Conservation (phyloP, 2,888 invertebrate genomes). For the Drosophila maculinotata region DNA sequence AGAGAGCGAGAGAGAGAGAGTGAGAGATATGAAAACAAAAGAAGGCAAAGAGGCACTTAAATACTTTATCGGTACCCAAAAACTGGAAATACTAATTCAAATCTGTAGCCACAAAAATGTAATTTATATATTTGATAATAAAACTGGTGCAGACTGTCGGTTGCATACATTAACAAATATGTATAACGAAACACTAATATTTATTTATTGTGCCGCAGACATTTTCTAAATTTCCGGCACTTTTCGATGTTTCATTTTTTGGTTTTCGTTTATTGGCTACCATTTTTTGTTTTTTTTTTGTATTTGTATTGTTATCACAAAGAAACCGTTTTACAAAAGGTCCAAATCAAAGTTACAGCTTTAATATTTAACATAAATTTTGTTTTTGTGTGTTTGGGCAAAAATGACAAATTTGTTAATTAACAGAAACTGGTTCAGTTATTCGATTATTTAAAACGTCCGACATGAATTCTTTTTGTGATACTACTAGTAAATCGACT, state of each 20-base stretch:
- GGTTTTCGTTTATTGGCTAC: background rate
- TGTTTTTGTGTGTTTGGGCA: slow-evolving; percentile 19
- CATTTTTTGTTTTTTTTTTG: slow-evolving; percentile 6
- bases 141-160: slow-evolving; percentile 41
- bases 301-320: too few relatives aligned
- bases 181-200: slow-evolving; percentile 14
- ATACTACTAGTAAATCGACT: slow-evolving; percentile 20
- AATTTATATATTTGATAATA: slow-evolving; percentile 50
- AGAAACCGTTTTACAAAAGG: slow-evolving; percentile 26
- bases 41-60: slow-evolving; percentile 26
- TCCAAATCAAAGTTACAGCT: slow-evolving; percentile 18
- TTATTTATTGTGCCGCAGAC: slow-evolving; percentile 22
- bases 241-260: slow-evolving; percentile 31
- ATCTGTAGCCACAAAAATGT: slow-evolving; percentile 43
- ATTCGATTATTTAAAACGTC: slow-evolving; percentile 15
- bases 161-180: slow-evolving; percentile 22
- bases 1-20: background rate
- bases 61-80: slow-evolving; percentile 22
- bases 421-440: slow-evolving; percentile 68
- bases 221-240: slow-evolving; percentile 29
- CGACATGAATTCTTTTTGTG: slow-evolving; percentile 12
- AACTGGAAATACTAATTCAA: slow-evolving; percentile 64
- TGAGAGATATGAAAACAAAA: slow-evolving; percentile 12
- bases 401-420: slow-evolving; percentile 74
- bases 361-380: slow-evolving; percentile 25